These are phyloP conservation scores for Vireo altiloquus DNA, from an alignment of 2,113 vertebrate genomes.

Conservation along the genomic window DNA sequence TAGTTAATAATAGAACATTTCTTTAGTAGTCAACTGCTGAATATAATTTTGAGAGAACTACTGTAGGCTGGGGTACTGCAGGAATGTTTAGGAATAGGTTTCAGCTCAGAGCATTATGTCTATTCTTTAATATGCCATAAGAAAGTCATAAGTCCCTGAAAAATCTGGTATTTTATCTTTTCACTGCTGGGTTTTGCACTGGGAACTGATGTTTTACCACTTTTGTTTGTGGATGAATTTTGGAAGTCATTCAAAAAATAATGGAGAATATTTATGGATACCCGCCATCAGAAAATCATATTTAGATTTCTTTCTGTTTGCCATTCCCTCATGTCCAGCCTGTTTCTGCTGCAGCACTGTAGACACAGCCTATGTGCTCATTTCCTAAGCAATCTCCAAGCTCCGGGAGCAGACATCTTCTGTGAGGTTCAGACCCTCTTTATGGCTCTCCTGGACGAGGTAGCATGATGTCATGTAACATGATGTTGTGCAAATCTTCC, in stretches of 20 bases:
- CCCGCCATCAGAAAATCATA: background rate
- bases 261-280: background rate
- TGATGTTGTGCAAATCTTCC: conserved; percentile 68
- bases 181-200: background rate
- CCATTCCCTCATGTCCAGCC: background rate
- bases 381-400: background rate
- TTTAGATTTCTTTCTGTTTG: background rate
- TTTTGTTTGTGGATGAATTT: background rate
- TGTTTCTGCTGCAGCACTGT: background rate
- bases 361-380: background rate
- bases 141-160: background rate
- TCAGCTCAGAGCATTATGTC: conserved; percentile 17
- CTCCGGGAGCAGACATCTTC: background rate
- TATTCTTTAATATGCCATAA: background rate
- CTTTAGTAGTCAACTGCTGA: conserved; percentile 67
- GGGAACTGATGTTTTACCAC: background rate
- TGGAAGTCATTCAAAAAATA: background rate
- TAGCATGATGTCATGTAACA: conserved; percentile 70
- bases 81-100: conserved; percentile 34
- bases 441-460: conserved; percentile 18
- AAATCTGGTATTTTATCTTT: background rate
- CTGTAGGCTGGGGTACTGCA: conserved; percentile 1
- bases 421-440: background rate
- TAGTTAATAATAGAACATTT: conserved; percentile 79
- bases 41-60: conserved; percentile 60